Evolutionary conservation across 2,797 vertebrate genomes (phyloP), one percentile per base, ranked within the genome.

Genomic region (Centropyge bicolor): DNA sequence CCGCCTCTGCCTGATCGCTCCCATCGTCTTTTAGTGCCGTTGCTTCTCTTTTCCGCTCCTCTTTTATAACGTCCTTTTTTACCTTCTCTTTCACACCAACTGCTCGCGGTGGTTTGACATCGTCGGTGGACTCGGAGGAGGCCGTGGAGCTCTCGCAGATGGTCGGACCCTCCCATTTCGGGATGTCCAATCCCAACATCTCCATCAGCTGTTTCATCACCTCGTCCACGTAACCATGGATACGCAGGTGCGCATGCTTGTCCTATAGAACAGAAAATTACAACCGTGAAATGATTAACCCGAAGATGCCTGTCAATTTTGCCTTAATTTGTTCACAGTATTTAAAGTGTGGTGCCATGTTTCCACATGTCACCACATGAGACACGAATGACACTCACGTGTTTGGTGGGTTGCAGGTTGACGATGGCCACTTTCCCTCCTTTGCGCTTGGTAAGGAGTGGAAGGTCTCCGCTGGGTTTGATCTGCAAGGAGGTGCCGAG

Each of bases 401-500:
- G 97, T 88, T 99, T 99, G 2, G 98, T 99, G 36, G 96, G 91
- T 91, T 99, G 98, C 3, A 99, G 94, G 90, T 99, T 99, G 82
- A 99, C 94, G 3, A 99, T 97, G 87, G 96, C 97, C 70, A 99
- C 71, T 76, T 96, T 97, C 22, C 98, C 98, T 31, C 97, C 98
- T 5, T 96, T 97, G 74, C 97, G 97, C 84, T 99, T 99, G 2
- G 98, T 99, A 89, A 97, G 93, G 1, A 99, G 94, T 0, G 98
- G 98, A 64, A 99, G 97, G 89, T 99, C 97, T 73, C 97, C 97
- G 0, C 97, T 98, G 75, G 98, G 98, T 88, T 98, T 98, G 91
- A 99, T 99, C 92, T 99, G 98, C 90, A 99, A 86, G 6, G 98
- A 99, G 0, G 98, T 99, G 51, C 98, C 98, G 85, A 99, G 93